A percentile compares a stretch with the other conserved stretches of the same genome.
Conservation (phyloP, 2,113 vertebrate genomes). For the Nibea albiflora region DNA sequence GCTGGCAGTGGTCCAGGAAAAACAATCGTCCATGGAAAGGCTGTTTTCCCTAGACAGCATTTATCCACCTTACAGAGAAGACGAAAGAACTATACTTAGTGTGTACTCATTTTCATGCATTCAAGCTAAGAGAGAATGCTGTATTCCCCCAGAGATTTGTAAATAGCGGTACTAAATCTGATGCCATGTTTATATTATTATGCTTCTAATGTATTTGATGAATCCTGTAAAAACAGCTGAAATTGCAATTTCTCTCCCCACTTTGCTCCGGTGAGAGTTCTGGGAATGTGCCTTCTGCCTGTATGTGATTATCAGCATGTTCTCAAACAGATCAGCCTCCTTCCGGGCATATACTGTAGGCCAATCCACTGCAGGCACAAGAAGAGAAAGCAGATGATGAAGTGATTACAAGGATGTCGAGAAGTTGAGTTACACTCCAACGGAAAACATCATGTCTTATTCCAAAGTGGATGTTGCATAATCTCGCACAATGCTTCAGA, state of each 20-base stretch:
- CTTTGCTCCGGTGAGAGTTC: constrained; percentile 1
- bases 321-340: constrained; percentile 14
- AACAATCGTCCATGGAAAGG: constrained; percentile 59
- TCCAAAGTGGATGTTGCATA: neutral
- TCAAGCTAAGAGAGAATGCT: constrained; percentile 26
- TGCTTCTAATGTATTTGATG: constrained; percentile 21
- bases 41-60: constrained; percentile 67
- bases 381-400: constrained; percentile 38
- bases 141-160: constrained; percentile 26
- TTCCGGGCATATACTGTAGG: neutral
- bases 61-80: constrained; percentile 52
- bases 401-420: constrained; percentile 31
- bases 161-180: constrained; percentile 28
- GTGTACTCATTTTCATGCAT: constrained; percentile 33
- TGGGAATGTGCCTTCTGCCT: neutral
- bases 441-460: neutral
- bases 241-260: constrained; percentile 13
- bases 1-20: constrained; percentile 69
- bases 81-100: constrained; percentile 28
- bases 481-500: neutral
- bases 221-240: constrained; percentile 22
- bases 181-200: constrained; percentile 1
- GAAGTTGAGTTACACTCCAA: constrained; percentile 16
- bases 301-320: constrained; percentile 39
- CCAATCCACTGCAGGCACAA: constrained; percentile 14